phyloP scores from a whole-genome alignment of 1,140 invertebrate genomes.

The Apis laboriosa region DNA sequence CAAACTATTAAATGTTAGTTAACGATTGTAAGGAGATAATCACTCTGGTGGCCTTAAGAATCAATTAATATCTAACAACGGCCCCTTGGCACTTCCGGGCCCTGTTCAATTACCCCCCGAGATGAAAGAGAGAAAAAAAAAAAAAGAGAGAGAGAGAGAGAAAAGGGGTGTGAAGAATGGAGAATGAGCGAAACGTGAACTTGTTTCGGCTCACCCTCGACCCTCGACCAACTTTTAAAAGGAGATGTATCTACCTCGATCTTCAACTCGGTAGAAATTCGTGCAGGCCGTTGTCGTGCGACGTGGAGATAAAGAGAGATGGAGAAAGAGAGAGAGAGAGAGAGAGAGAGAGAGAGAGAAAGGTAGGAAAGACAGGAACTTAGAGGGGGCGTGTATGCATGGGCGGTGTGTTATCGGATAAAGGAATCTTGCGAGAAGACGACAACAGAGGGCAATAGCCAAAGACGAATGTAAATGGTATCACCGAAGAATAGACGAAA shows the following conservation, averaged over 20 bases:
- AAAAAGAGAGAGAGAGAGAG: background rate
- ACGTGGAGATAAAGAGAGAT: background rate
- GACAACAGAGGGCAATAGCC: background rate
- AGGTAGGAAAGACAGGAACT: background rate
- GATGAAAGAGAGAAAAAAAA: background rate
- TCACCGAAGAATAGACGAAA: background rate
- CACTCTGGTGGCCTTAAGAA: constrained; percentile 79
- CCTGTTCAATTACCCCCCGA: constrained; percentile 40
- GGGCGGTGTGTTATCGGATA: background rate
- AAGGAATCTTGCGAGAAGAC: background rate
- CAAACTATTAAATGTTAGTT: constrained; percentile 71
- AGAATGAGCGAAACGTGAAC: constrained; percentile 1
- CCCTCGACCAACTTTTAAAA: constrained; percentile 38
- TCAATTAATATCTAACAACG: constrained; percentile 75
- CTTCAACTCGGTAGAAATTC: constrained; percentile 59
- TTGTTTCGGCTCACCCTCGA: constrained; percentile 19
- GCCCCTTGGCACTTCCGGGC: constrained; percentile 69
- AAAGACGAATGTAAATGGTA: no score
- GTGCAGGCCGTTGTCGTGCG: constrained; percentile 29
- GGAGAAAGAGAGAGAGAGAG: background rate
- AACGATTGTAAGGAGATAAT: constrained; percentile 75
- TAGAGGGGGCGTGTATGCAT: background rate
- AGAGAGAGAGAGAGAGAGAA: background rate
- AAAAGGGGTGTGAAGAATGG: background rate
- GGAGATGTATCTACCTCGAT: constrained; percentile 58